These are phyloP conservation scores for Cephus pulcher DNA, from an alignment of 2,888 invertebrate species.

Conservation along the genomic window DNA sequence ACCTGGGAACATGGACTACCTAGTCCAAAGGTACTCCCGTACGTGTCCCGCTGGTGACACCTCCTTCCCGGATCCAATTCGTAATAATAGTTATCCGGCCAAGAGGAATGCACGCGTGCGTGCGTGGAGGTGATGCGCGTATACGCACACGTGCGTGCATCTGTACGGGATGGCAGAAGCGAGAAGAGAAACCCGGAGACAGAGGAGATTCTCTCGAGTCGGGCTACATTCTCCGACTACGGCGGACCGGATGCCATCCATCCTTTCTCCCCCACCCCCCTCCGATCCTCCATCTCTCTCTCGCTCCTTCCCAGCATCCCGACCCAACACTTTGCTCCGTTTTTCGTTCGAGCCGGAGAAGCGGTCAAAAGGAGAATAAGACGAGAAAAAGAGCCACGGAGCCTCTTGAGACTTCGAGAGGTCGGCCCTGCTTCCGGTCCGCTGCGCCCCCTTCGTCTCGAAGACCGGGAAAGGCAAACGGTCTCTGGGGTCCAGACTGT, in stretches of 20 bases:
- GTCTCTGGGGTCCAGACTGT: neutral
- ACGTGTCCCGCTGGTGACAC: neutral
- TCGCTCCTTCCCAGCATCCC: constrained; percentile 11
- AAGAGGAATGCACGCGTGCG: constrained; percentile 31
- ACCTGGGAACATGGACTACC: neutral
- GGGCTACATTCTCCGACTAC: constrained; percentile 46
- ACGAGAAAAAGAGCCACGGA: neutral
- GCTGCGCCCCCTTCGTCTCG: neutral
- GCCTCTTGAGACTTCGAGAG: neutral
- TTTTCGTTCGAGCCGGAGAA: neutral
- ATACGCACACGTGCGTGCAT: constrained; percentile 13
- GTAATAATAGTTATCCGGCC: constrained; percentile 47
- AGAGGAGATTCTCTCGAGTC: constrained; percentile 17
- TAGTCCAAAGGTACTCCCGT: neutral
- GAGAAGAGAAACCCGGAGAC: constrained; percentile 18
- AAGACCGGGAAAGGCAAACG: neutral
- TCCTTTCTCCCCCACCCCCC: constrained; percentile 38
- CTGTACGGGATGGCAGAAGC: constrained; percentile 19
- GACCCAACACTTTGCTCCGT: neutral
- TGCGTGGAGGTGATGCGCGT: constrained; percentile 16
- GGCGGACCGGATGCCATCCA: constrained; percentile 63
- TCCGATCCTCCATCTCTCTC: constrained; percentile 36
- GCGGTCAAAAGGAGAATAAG: neutral
- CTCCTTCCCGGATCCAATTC: constrained; percentile 48
- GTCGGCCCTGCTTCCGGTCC: neutral